Base-by-base conservation (phyloP, 2,888 invertebrate species). In the Penaeus monodon region DNA sequence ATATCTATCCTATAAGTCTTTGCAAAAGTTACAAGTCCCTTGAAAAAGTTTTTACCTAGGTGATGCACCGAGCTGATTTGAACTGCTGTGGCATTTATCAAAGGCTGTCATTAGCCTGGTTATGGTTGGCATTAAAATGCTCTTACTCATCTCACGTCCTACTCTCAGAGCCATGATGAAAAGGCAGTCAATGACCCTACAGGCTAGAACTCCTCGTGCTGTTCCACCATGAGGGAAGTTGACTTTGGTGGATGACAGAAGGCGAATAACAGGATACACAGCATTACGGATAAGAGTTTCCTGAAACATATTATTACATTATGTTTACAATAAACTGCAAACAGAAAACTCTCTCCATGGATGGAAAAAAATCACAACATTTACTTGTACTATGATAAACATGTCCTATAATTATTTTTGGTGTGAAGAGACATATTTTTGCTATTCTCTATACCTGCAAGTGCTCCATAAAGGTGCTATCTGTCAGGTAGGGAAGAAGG, bases 381-480 rank as follows among this genome's bases (percentile, higher is more conserved):
- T 27, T 24, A 78, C 20, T n/a, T 78, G 65, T 57, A 78, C n/a
- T 38, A 20, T 38, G 20, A 78, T 57, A 78, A 29, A 78, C 22
- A 78, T 17, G 57, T 12, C 22, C 12, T 33, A 70, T 2, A 70
- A 57, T 57, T 14, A 57, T 57, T 57, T 57, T 57, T 14, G 57
- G 57, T 57, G 14, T 14, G 17, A 57, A 57, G 17, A 20, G 57
- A 57, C 57, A 57, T 57, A 12, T 57, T 20, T 4, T 1, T 57
- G 3, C 57, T 20, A 2, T 33, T 20, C 57, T 12, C 24, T 76
- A 91, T 92, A 96, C 97, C 94, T 96, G 96, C 90, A 97, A 93
- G 90, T 96, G 95, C 91, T 97, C 97, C 97, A 97, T 97, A 22
- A 98, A 93, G 85, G 96, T 96, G 24, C 95, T 94, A 92, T 98